A percentile compares a stretch with the other conserved stretches of the same genome.
These are phyloP conservation scores for Phalloptychus januarius DNA, from an alignment of 2,797 vertebrate genomes.

Conservation along the genomic window DNA sequence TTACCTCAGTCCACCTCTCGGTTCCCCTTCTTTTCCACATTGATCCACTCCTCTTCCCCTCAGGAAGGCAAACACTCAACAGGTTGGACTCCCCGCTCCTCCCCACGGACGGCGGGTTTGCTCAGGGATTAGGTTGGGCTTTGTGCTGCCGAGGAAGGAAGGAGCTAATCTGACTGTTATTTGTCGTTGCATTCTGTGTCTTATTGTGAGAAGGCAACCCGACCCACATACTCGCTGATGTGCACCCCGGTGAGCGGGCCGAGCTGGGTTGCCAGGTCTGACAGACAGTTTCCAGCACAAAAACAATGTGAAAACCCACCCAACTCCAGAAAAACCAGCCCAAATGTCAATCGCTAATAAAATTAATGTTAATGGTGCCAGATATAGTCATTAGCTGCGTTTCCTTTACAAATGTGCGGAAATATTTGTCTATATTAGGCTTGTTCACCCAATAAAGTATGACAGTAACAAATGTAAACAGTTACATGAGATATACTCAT, in stretches of 20 bases:
- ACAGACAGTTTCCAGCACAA: too few species aligned
- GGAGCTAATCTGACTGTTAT: slow-evolving; percentile 75
- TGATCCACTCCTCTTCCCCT: slow-evolving; percentile 32
- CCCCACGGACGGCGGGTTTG: slow-evolving; percentile 52
- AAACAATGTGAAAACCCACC: too few species aligned
- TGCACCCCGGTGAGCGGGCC: slow-evolving; percentile 31
- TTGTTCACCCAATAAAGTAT: too few species aligned
- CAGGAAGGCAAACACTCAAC: slow-evolving; percentile 51
- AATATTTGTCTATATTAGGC: too few species aligned
- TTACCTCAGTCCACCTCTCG: slow-evolving; percentile 18
- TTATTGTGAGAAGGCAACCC: slow-evolving; percentile 54
- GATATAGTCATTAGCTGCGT: too few species aligned
- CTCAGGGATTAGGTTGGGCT: slow-evolving; percentile 61
- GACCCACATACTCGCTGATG: slow-evolving; percentile 27
- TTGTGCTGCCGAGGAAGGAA: slow-evolving; percentile 69
- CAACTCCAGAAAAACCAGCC: too few species aligned
- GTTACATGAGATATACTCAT: too few species aligned
- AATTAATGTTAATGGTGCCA: too few species aligned
- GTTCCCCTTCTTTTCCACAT: slow-evolving; percentile 29
- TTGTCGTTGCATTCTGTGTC: slow-evolving; percentile 68
- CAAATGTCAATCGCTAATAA: too few species aligned
- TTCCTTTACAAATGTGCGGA: too few species aligned
- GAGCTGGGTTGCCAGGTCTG: neutral
- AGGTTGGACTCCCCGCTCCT: slow-evolving; percentile 36
- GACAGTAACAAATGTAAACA: too few species aligned